Conservation (phyloP, 2,797 vertebrate species). For the Craterocephalus amniculus region DNA sequence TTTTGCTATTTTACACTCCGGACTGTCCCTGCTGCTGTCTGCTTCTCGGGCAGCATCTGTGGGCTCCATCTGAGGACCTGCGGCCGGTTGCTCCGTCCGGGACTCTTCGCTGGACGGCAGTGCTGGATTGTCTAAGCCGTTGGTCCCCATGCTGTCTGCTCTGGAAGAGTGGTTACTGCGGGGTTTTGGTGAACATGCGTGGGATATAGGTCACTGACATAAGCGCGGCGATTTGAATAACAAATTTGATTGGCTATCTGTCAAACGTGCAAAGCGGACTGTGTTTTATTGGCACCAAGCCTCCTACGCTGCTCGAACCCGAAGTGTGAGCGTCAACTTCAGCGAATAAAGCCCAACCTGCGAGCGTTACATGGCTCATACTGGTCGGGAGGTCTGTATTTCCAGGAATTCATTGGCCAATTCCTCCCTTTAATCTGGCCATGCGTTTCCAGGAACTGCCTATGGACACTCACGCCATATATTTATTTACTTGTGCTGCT, state of each 20-base stretch:
- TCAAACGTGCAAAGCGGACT: constrained; percentile 39
- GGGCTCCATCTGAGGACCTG: constrained; percentile 60
- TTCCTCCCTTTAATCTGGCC: constrained; percentile 13
- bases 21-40: constrained; percentile 35
- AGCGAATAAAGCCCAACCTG: constrained; percentile 27
- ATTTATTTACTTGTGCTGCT: constrained; percentile 56
- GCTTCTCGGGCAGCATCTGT: constrained; percentile 46
- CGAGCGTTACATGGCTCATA: constrained; percentile 38
- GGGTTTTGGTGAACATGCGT: constrained; percentile 65
- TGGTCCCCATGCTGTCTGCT: constrained; percentile 74
- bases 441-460: constrained; percentile 12
- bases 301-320: constrained; percentile 32
- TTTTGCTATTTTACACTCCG: constrained; percentile 48
- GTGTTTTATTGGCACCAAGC: constrained; percentile 26
- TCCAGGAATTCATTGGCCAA: constrained; percentile 45
- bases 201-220: constrained; percentile 72
- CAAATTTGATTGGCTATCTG: constrained; percentile 63
- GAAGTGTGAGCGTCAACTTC: constrained; percentile 62
- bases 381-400: constrained; percentile 28
- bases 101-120: constrained; percentile 56
- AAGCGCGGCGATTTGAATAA: constrained; percentile 61
- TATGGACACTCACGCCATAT: constrained; percentile 17
- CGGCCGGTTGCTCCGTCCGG: constrained; percentile 57
- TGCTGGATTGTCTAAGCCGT: constrained; percentile 70
- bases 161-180: constrained; percentile 59